A percentile compares a stretch with the other conserved stretches of the same genome.
phyloP scores from a whole-genome alignment of 2,888 invertebrate genomes.

The Clusia tigrina region DNA sequence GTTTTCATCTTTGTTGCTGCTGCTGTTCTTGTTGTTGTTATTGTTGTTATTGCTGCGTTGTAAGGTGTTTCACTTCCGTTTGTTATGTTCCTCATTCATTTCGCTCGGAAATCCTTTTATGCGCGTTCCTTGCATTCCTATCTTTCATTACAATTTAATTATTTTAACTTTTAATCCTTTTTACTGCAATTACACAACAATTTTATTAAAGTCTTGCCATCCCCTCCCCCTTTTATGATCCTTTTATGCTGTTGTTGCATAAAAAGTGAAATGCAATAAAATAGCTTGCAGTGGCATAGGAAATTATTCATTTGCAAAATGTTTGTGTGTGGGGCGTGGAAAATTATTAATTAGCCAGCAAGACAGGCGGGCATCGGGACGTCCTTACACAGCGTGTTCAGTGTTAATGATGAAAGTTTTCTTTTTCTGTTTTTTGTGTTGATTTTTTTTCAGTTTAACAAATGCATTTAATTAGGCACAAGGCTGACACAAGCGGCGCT shows the following conservation, averaged over 20 bases:
- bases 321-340: too few species aligned
- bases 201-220: neutral
- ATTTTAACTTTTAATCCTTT: conserved; percentile 4
- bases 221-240: too few species aligned
- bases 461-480: neutral
- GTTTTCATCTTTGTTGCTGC: neutral
- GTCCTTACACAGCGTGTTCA: too few species aligned
- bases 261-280: neutral
- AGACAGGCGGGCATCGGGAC: too few species aligned
- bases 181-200: conserved; percentile 1
- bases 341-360: too few species aligned
- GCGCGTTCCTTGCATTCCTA: neutral
- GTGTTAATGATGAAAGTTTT: too few species aligned
- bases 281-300: too few species aligned
- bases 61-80: neutral
- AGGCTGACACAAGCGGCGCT: too few species aligned
- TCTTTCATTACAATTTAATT: conserved; percentile 7
- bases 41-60: neutral
- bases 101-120: neutral
- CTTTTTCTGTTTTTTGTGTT: neutral
- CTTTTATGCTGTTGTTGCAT: neutral
- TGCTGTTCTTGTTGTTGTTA: neutral
- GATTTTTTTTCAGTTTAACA: neutral
- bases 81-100: neutral
- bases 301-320: too few species aligned